Evolutionary conservation across 2,888 invertebrate genomes (phyloP), one percentile per base, ranked within the genome.

Genomic region (Ophion ellenae): DNA sequence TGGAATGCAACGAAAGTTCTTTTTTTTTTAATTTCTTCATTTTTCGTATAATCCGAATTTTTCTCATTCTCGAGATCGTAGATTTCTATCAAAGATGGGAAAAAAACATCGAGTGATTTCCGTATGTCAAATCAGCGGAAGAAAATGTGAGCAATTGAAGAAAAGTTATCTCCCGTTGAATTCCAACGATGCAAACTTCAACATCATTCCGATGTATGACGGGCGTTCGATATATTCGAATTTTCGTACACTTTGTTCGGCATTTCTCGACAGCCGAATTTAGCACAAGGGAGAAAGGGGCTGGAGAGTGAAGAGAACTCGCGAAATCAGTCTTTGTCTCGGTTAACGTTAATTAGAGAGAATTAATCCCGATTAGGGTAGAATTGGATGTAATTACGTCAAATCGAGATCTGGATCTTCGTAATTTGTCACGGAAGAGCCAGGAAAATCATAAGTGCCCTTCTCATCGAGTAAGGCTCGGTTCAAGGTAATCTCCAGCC

Each of bases 291-390:
- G 28, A 53, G 47, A 17, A 53, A 28, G 53, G 2, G 7, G 24
- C 47, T 20, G 7, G 53, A 17, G 28, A n/a, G 24, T 2, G 17
- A 47, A 17, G 53, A 70, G 53, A 28, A 28, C 28, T 17, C 24
- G 24, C 53, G 17, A 47, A 53, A 28, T 70, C 32, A 10, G 28
- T 70, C 70, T 70, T 53, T 53, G 45, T 24, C 45, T 24, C 40
- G 53, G 40, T 70, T 53, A 70, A 70, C 47, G 70, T 70, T 40
- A 70, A 53, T 70, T n/a, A 11, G 17, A 57, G 36, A 20, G 57
- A 73, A 73, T 73, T 73, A 59, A 59, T 20, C 1, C n/a, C n/a
- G 36, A 59, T 73, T 32, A 59, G 36, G 11, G 57, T 36, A 36
- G 5, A 59, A 73, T 73, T 59, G 57, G n/a, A 59, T 14, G 36